These are phyloP conservation scores for Lasiurus cinereus DNA, from an alignment of 2,113 vertebrate species.

Conservation along the genomic window DNA sequence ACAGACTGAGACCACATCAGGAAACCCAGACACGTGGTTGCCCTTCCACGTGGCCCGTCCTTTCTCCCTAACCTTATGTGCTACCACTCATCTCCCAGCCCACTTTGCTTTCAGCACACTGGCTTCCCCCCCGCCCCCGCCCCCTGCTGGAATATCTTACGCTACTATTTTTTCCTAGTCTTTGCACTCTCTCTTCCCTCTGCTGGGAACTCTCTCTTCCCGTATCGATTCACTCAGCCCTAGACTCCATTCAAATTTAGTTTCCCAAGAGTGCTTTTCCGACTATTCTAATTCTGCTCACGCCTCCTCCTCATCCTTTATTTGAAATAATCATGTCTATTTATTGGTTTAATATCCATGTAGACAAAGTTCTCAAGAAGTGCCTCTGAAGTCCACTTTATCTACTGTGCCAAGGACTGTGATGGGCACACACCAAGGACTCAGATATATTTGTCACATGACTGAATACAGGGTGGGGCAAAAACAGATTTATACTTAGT, in stretches of 20 bases:
- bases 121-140: rapidly evolving
- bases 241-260: background rate
- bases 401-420: background rate
- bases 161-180: background rate
- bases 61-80: background rate
- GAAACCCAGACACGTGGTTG: rapidly evolving
- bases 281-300: background rate
- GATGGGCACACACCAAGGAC: background rate
- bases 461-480: background rate
- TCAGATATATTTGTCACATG: background rate
- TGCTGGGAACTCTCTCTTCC: background rate
- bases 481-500: background rate
- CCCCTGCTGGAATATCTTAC: background rate
- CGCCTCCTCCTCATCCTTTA: background rate
- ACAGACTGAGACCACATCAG: rapidly evolving
- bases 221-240: background rate
- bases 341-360: background rate
- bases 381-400: background rate
- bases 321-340: background rate
- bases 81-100: no score
- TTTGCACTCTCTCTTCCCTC: background rate
- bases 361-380: background rate
- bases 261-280: background rate
- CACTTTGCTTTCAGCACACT: background rate
- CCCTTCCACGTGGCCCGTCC: no score